A percentile compares a stretch with the other conserved stretches of the same genome.
Conservation (phyloP, 30 jellyfish, hydroid and myxozoan genomes). For the Chrysaora quinquecirrha region DNA sequence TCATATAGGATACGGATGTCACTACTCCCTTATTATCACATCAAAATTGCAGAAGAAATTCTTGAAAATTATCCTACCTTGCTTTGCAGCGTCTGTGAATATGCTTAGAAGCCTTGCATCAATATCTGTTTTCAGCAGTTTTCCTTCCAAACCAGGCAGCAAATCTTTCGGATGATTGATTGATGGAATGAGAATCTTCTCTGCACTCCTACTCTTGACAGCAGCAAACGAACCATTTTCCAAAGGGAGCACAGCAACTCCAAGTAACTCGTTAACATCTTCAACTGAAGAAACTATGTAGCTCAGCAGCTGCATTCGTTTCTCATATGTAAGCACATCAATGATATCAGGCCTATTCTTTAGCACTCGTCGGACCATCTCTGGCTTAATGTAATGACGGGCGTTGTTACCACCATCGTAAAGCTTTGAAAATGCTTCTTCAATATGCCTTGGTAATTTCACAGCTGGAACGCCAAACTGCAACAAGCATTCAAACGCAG, state of each 20-base stretch:
- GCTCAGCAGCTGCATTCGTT: constrained; percentile 11
- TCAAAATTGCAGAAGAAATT: too few relatives aligned
- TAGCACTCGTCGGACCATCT: neutral
- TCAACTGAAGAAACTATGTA: constrained; percentile 9
- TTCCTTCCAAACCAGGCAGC: constrained; percentile 12
- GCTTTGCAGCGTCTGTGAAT: neutral
- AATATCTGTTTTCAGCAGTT: neutral
- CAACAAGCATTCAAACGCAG: constrained; percentile 19
- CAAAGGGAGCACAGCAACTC: constrained; percentile 28
- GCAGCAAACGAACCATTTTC: constrained; percentile 28
- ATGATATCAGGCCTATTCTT: neutral
- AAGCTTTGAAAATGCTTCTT: neutral
- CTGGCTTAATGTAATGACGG: neutral
- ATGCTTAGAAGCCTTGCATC: neutral
- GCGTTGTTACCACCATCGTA: neutral
- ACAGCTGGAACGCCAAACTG: constrained; percentile 4
- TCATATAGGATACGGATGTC: too few relatives aligned
- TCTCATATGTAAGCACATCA: neutral
- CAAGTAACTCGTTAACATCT: neutral
- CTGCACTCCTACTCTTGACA: neutral
- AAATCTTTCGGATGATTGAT: neutral
- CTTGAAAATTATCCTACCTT: too few relatives aligned
- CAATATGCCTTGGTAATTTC: constrained; percentile 46
- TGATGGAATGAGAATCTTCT: neutral
- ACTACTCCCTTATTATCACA: too few relatives aligned